phyloP scores from a whole-genome alignment of 2,888 invertebrate genomes.

The Sphecodes monilicornis region DNA sequence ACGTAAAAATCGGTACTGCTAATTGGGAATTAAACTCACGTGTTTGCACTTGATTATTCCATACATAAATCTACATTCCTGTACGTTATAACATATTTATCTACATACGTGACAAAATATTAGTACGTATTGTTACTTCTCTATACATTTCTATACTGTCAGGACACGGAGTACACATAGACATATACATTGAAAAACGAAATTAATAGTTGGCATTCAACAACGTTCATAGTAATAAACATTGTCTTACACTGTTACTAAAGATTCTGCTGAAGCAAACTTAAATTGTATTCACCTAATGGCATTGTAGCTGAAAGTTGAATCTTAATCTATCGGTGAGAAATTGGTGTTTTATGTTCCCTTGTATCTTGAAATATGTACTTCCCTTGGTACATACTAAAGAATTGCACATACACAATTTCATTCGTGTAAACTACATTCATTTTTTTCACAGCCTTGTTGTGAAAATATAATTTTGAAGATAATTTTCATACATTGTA shows the following conservation, averaged over 20 bases:
- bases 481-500: conserved; percentile 45
- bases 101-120: conserved; percentile 19
- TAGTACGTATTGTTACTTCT: conserved; percentile 27
- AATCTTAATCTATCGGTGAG: conserved; percentile 51
- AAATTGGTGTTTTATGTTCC: conserved; percentile 66
- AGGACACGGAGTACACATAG: conserved; percentile 18
- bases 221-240: conserved; percentile 2
- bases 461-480: conserved; percentile 69
- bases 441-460: conserved; percentile 74
- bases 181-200: conserved; percentile 20
- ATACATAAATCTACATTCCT: conserved; percentile 38
- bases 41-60: conserved; percentile 45
- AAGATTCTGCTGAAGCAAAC: conserved; percentile 4
- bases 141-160: conserved; percentile 29
- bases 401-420: conserved; percentile 73
- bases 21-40: conserved; percentile 30
- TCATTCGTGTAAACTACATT: conserved; percentile 54
- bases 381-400: conserved; percentile 62
- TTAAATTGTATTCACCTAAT: conserved; percentile 4
- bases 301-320: neutral
- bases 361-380: conserved; percentile 45
- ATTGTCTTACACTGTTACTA: neutral
- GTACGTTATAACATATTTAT: conserved; percentile 14
- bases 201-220: conserved; percentile 8
- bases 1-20: conserved; percentile 33